Evolutionary conservation across 1,140 invertebrate species (phyloP), one percentile per base, ranked within the genome.

Genomic region (Pseudomyrmex dendroicus): DNA sequence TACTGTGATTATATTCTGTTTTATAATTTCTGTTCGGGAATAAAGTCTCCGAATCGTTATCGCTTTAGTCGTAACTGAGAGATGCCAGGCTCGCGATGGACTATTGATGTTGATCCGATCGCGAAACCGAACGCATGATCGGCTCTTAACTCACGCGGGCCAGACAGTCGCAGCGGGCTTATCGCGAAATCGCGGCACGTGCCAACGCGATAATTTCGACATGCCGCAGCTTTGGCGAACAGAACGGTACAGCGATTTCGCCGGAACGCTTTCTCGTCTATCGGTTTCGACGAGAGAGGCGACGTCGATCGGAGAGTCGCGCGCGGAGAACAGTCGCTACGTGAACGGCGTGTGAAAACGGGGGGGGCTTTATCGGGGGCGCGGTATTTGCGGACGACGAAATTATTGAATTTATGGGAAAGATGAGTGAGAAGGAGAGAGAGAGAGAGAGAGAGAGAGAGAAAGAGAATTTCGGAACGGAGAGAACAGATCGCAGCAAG

Each of bases 391-490:
- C 35, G 63, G 62, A 66, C 77, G 64, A 73, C 57, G 67, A 83
- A 68, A 87, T 85, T 85, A 87, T 85, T 73, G 72, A 89, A 89
- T 89, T 87, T 87, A 77, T 82, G 66, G 72, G 74, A 84, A 82
- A 78, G 73, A 78, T 74, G 54, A 48, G 35, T 35, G 72, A 70
- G 82, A 78, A 78, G 73, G 68, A 73, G 48, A 48, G 25, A 25
- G 2, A 25, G 25, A 25, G 25, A 35, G 5, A 35, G 2, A 10
- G 52, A 50, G 1, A n/a, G 1, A 10, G 52, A 50, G 1, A 22
- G 44, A 54, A 84, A 66, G 82, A 74, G 56, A 48, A 74, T 80
- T 52, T 61, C 52, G 74, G 54, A 20, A 13, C 20, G 54, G 12
- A 35, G 35, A 52, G 10, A 68, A 8, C 13, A n/a, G 20, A n/a